phyloP scores from a whole-genome alignment of 23 tunicate species.

The Aplidium turbinatum region DNA sequence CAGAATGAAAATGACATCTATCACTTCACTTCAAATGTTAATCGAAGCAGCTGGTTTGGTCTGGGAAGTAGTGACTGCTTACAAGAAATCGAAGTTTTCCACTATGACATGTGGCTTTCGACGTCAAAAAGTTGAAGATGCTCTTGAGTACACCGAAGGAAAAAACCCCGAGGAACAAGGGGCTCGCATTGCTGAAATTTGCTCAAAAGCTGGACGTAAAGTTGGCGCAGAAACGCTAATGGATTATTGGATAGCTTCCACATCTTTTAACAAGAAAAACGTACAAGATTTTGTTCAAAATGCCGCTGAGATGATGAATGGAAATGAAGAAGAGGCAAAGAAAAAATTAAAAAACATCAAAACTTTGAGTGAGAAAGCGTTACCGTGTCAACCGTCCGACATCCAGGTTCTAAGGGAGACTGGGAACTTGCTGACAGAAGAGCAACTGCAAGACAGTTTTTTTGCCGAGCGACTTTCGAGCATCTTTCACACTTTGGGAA shows the following conservation, averaged over 20 bases:
- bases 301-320: background rate
- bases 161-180: constrained; percentile 30
- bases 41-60: constrained; percentile 32
- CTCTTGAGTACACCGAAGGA: constrained; percentile 11
- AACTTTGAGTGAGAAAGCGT: background rate
- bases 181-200: constrained; percentile 10
- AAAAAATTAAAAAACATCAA: background rate
- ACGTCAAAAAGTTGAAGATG: too few species aligned
- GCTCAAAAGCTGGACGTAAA: constrained; percentile 21
- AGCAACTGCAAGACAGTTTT: constrained; percentile 9
- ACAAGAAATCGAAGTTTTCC: background rate
- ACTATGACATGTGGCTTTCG: too few species aligned
- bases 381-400: background rate
- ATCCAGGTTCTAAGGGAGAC: constrained; percentile 16
- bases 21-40: constrained; percentile 26
- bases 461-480: constrained; percentile 53
- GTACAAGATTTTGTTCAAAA: constrained; percentile 17
- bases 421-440: constrained; percentile 9
- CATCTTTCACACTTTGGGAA: constrained; percentile 68
- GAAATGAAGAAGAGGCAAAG: background rate
- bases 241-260: background rate
- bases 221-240: background rate
- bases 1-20: constrained; percentile 1
- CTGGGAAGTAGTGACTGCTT: constrained; percentile 31
- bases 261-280: background rate